A percentile compares a stretch with the other conserved stretches of the same genome.
Evolutionary conservation across 1,140 invertebrate genomes (phyloP).

Genomic region (Ptiloglossa arizonensis): DNA sequence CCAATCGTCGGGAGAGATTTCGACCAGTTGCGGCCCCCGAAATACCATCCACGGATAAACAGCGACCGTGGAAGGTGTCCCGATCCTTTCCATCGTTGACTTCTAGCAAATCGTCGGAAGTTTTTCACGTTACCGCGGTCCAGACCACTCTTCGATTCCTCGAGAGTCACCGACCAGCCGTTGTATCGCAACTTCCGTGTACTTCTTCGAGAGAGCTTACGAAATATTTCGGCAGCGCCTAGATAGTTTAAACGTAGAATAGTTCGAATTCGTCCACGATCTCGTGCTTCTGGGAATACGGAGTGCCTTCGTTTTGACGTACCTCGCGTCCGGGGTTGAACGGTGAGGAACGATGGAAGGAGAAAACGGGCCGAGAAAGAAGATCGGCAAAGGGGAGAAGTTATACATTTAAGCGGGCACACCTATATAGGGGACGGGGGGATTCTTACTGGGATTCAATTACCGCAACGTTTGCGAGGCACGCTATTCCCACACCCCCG

Average conservation of each 20-base stretch:
- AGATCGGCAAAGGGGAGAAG: slow-evolving; percentile 46
- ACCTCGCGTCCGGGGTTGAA: neutral
- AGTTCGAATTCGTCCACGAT: neutral
- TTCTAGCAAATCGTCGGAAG: neutral
- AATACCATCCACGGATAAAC: neutral
- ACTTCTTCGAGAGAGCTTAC: no score
- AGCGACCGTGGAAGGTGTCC: neutral
- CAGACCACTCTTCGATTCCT: neutral
- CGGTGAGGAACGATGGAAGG: neutral
- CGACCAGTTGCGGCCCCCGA: no score
- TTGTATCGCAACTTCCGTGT: neutral
- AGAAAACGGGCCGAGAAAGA: slow-evolving; percentile 29
- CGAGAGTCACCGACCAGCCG: neutral
- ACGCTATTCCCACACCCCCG: slow-evolving; percentile 77
- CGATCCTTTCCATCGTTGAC: neutral
- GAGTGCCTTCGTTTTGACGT: no score
- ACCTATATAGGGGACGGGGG: slow-evolving; percentile 63
- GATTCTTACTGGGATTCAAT: slow-evolving; percentile 80
- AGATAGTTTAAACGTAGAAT: no score
- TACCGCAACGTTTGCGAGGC: slow-evolving; percentile 81
- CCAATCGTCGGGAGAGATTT: no score
- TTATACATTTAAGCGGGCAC: slow-evolving; percentile 64
- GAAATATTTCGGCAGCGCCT: neutral
- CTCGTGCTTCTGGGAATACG: neutral
- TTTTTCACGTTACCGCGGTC: neutral